phyloP scores from a whole-genome alignment of 2,113 vertebrate genomes.

The Forbesichthys agassizii region DNA sequence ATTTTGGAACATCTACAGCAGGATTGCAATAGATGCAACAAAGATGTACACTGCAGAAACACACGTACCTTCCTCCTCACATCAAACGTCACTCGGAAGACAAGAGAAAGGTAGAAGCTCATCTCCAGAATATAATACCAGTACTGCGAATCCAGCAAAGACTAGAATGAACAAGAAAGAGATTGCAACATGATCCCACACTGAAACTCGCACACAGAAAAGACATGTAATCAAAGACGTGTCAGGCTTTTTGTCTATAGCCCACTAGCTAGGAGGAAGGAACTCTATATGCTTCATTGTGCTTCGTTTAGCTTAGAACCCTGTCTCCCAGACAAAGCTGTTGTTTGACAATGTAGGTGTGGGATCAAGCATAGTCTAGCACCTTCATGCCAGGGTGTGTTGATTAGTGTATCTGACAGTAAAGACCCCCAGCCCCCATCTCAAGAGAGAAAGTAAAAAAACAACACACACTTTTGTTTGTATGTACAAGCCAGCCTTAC shows the following conservation, averaged over 20 bases:
- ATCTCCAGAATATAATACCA: conserved; percentile 95
- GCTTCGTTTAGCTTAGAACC: neutral
- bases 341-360: conserved; percentile 7
- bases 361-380: conserved; percentile 19
- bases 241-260: neutral
- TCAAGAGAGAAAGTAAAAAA: conserved; percentile 11
- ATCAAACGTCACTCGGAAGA: conserved; percentile 89
- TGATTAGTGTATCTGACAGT: conserved; percentile 33
- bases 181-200: conserved; percentile 24
- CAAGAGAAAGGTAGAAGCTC: conserved; percentile 90
- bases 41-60: neutral
- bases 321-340: neutral
- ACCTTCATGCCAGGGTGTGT: conserved; percentile 13
- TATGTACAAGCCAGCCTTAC: no score
- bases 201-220: conserved; percentile 17
- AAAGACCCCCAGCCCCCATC: conserved; percentile 12
- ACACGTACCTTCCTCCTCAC: conserved; percentile 87
- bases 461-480: neutral
- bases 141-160: conserved; percentile 89
- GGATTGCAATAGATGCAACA: neutral
- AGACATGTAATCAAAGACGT: conserved; percentile 1
- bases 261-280: conserved; percentile 6
- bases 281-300: neutral
- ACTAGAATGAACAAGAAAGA: conserved; percentile 65
- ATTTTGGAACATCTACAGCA: neutral